These are phyloP conservation scores for Pheosia tremula DNA, from an alignment of 2,888 invertebrate genomes.

Conservation along the genomic window DNA sequence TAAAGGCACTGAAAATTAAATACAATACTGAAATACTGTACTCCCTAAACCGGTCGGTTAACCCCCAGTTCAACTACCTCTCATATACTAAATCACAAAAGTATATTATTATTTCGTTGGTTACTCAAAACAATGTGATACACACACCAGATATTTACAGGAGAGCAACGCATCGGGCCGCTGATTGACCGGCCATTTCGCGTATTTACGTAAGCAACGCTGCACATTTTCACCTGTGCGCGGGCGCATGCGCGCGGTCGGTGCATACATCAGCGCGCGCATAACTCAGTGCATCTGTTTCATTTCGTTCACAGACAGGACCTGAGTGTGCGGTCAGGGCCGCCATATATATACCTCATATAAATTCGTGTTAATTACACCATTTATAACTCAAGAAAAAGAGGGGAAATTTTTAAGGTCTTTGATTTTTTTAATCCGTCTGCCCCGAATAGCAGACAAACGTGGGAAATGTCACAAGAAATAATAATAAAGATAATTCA, in stretches of 20 bases:
- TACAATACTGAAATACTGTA: no score
- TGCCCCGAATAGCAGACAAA: no score
- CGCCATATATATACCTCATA: no score
- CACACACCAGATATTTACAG: constrained; percentile 43
- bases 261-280: constrained; percentile 44
- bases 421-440: no score
- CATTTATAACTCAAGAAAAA: no score
- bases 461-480: no score
- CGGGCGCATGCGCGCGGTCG: constrained; percentile 27
- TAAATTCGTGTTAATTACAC: no score
- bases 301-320: constrained; percentile 40
- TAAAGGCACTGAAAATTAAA: no score
- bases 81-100: constrained; percentile 25
- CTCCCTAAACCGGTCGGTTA: not conserved
- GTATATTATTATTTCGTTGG: constrained; percentile 39
- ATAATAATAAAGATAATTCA: no score
- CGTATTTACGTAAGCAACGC: constrained; percentile 42
- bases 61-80: constrained; percentile 2
- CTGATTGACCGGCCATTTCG: constrained; percentile 47
- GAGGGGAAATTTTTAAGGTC: no score
- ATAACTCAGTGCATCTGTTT: constrained; percentile 46
- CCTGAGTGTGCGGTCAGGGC: constrained; percentile 16
- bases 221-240: constrained; percentile 48
- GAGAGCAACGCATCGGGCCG: constrained; percentile 20
- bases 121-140: constrained; percentile 33